phyloP scores from a whole-genome alignment of 2,888 invertebrate species.

The Alsophila aescularia region DNA sequence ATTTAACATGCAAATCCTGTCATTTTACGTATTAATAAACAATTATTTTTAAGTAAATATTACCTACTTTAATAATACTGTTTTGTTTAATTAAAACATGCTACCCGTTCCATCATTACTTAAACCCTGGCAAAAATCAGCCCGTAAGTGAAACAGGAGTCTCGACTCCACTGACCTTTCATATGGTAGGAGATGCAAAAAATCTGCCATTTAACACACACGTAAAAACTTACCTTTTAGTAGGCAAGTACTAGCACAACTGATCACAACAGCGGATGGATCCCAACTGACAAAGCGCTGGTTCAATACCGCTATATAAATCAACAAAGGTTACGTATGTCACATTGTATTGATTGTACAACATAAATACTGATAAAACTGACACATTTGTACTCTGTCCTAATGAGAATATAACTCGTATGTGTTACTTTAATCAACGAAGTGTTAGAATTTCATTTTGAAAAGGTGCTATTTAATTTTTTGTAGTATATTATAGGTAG shows the following conservation, averaged over 20 bases:
- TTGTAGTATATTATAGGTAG: neutral
- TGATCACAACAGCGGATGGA: neutral
- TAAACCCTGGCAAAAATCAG: neutral
- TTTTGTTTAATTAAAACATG: too few species aligned
- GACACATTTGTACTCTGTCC: neutral
- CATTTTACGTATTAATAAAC: too few species aligned
- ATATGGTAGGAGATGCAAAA: constrained; percentile 14
- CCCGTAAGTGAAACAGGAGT: neutral
- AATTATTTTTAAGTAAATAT: too few species aligned
- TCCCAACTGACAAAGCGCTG: neutral
- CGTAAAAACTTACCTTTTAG: constrained; percentile 8
- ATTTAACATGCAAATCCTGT: too few species aligned
- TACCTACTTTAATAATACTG: too few species aligned
- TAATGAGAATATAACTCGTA: neutral
- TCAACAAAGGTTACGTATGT: neutral
- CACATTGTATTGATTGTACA: neutral
- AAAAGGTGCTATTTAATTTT: neutral
- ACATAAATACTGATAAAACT: neutral
- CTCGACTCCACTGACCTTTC: constrained; percentile 9
- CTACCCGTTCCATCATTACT: too few species aligned
- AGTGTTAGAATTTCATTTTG: neutral
- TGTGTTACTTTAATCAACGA: too few species aligned
- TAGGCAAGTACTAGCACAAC: constrained; percentile 1
- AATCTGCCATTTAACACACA: constrained; percentile 16
- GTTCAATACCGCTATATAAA: neutral